Conservation (phyloP, 2,113 vertebrate genomes). For the Phalacrocorax brasilianus region DNA sequence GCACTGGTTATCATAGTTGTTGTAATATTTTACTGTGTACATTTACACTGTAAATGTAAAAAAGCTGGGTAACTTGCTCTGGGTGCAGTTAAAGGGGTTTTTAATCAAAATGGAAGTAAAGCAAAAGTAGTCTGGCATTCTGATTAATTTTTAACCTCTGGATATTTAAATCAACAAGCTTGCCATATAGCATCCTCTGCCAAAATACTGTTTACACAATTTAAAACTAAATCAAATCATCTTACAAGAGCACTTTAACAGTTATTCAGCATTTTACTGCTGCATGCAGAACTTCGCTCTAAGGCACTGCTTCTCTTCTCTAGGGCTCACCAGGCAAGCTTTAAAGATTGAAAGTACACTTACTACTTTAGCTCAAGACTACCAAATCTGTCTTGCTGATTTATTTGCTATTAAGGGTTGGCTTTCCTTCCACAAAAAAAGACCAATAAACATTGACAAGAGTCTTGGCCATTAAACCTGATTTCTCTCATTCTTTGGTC, state of each 20-base stretch:
- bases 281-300: neutral
- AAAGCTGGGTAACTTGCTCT: constrained; percentile 28
- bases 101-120: neutral
- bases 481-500: neutral
- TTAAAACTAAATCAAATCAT: neutral
- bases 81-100: neutral
- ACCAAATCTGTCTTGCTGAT: neutral
- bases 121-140: neutral
- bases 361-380: neutral
- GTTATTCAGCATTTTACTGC: neutral
- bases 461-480: neutral
- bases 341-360: neutral
- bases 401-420: neutral
- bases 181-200: neutral
- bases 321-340: neutral
- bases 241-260: neutral
- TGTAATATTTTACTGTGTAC: neutral
- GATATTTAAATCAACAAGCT: neutral
- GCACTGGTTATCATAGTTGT: constrained; percentile 23
- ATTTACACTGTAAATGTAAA: neutral
- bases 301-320: neutral
- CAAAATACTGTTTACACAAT: neutral
- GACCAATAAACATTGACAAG: neutral
- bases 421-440: neutral
- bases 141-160: neutral